Evolutionary conservation across 2,113 vertebrate species (phyloP).

Genomic region (Callospermophilus lateralis): DNA sequence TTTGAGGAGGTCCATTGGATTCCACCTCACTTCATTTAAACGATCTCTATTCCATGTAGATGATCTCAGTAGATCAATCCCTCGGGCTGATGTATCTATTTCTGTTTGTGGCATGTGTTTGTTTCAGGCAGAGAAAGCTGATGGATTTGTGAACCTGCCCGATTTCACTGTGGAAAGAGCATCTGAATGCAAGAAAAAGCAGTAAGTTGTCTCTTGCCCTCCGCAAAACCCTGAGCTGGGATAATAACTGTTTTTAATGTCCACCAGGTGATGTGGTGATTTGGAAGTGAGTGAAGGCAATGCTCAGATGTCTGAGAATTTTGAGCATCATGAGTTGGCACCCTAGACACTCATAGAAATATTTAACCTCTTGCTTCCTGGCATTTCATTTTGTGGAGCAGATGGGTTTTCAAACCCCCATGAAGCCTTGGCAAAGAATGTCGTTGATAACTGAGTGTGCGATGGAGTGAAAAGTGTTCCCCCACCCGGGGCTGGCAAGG

Average conservation of each 20-base stretch:
- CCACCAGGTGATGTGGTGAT: neutral
- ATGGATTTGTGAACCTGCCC: constrained; percentile 96
- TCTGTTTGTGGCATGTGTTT: constrained; percentile 32
- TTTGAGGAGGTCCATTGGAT: neutral
- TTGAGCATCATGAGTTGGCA: neutral
- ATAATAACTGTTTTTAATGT: neutral
- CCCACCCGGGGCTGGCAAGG: neutral
- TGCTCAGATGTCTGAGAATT: neutral
- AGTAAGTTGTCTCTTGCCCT: constrained; percentile 90
- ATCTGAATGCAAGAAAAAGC: constrained; percentile 97
- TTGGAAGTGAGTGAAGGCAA: neutral
- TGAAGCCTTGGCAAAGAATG: neutral
- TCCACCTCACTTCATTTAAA: neutral
- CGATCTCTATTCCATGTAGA: neutral
- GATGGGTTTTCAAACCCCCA: constrained; percentile 10
- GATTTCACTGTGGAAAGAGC: constrained; percentile 96
- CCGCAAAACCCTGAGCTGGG: neutral
- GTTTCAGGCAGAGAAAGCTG: constrained; percentile 96
- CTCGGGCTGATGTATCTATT: neutral
- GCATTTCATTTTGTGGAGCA: neutral
- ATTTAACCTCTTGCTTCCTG: constrained; percentile 25
- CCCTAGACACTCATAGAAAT: neutral
- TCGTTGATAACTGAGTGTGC: neutral
- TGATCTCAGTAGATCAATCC: neutral
- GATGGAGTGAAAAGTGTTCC: neutral